Evolutionary conservation across 2,113 vertebrate genomes (phyloP).

Genomic region (Channa maculata): DNA sequence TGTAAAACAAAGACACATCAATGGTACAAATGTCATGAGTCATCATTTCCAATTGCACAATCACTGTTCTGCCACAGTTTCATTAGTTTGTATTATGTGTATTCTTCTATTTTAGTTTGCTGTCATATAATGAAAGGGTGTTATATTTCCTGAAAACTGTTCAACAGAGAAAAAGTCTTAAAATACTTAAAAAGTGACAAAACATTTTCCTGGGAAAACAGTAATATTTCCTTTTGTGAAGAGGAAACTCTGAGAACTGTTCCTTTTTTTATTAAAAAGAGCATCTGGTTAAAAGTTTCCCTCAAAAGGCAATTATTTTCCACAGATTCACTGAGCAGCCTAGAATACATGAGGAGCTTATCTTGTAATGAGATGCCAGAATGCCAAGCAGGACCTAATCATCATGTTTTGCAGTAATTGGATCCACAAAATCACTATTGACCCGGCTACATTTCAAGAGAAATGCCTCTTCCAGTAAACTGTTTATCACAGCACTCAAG

Average conservation of each 20-base stretch:
- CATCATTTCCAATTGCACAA: slow-evolving; percentile 32
- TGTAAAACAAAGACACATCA: slow-evolving; percentile 46
- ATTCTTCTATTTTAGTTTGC: slow-evolving; percentile 6
- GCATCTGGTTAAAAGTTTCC: slow-evolving; percentile 35
- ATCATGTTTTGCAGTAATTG: slow-evolving; percentile 51
- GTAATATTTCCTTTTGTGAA: slow-evolving; percentile 16
- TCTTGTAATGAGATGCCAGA: slow-evolving; percentile 50
- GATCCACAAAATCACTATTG: slow-evolving; percentile 30
- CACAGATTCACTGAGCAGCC: slow-evolving; percentile 12
- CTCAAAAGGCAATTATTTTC: slow-evolving; percentile 64
- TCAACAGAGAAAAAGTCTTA: neutral
- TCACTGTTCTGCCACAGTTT: neutral
- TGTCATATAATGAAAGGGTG: neutral
- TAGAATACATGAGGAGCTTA: slow-evolving; percentile 38
- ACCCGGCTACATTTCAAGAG: slow-evolving; percentile 32
- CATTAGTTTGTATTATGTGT: neutral
- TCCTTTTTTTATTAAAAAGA: slow-evolving; percentile 11
- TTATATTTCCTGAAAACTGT: neutral
- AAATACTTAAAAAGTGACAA: neutral
- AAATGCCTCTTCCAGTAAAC: slow-evolving; percentile 38
- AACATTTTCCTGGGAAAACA: slow-evolving; percentile 1
- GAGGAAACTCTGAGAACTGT: neutral
- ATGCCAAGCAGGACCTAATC: slow-evolving; percentile 47
- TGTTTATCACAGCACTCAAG: slow-evolving; percentile 38
- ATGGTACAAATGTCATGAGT: neutral